Evolutionary conservation across 2,797 vertebrate genomes (phyloP).

Genomic region (Danionella dracula): DNA sequence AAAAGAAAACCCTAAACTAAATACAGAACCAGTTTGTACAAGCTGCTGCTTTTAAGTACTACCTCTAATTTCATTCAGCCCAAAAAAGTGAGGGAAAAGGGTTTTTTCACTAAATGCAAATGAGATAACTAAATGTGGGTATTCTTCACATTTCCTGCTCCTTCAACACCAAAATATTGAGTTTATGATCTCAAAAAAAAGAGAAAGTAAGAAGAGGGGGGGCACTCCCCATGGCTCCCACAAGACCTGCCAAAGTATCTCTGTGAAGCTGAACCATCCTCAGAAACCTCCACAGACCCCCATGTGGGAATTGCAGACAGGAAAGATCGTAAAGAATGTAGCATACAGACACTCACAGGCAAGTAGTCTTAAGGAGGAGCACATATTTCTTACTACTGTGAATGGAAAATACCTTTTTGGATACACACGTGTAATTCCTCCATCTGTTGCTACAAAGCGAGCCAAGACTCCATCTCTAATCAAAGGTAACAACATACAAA

Average conservation of each 20-base stretch:
- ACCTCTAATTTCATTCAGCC: too few species aligned
- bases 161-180: constrained; percentile 1
- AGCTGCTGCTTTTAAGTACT: too few species aligned
- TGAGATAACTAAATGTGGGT: too few species aligned
- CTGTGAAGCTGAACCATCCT: constrained; percentile 13
- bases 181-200: constrained; percentile 27
- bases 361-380: constrained; percentile 27
- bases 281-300: constrained; percentile 12
- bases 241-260: constrained; percentile 14
- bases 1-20: too few species aligned
- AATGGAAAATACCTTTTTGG: constrained; percentile 79
- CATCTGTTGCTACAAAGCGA: constrained; percentile 93
- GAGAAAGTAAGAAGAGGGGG: not conserved
- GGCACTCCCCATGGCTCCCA: constrained; percentile 2
- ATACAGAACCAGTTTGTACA: too few species aligned
- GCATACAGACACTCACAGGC: constrained; percentile 32
- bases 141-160: not conserved
- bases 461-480: constrained; percentile 81
- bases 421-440: constrained; percentile 93
- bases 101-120: too few species aligned
- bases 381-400: constrained; percentile 39
- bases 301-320: not conserved
- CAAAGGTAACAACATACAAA: not conserved
- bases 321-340: constrained; percentile 23
- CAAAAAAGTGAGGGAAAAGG: too few species aligned